These are phyloP conservation scores for Pemphigus obesinymphae DNA, from an alignment of 1,140 invertebrate genomes.

Conservation along the genomic window DNA sequence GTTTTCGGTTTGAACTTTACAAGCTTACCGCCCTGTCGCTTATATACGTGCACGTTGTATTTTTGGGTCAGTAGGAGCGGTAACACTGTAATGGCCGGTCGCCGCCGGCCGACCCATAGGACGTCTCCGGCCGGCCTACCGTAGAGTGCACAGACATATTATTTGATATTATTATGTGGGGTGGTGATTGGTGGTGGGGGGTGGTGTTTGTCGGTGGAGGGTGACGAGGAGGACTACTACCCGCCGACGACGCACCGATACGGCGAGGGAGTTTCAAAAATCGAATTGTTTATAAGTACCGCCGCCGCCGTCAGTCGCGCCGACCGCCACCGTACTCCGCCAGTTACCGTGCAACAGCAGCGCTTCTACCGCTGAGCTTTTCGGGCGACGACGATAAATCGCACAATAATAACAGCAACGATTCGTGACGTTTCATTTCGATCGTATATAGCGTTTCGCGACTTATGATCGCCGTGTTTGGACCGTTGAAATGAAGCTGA, in stretches of 20 bases:
- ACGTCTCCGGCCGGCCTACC: not conserved
- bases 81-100: not conserved
- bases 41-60: no score
- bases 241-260: not conserved
- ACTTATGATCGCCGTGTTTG: not conserved
- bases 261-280: slow-evolving; percentile 29
- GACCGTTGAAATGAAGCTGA: slow-evolving; percentile 35
- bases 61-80: not conserved
- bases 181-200: no score
- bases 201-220: not conserved
- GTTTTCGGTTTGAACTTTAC: no score
- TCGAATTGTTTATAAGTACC: slow-evolving; percentile 31
- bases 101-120: not conserved
- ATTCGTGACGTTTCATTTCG: no score
- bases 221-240: not conserved
- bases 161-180: no score
- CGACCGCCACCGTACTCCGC: not conserved
- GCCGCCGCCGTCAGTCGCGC: not conserved
- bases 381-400: not conserved
- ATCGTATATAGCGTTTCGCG: not conserved
- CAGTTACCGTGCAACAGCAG: not conserved
- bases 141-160: no score
- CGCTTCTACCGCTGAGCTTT: not conserved
- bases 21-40: no score
- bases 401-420: not conserved